Evolutionary conservation across 2,888 invertebrate species (phyloP).

Genomic region (Idaea aversata): DNA sequence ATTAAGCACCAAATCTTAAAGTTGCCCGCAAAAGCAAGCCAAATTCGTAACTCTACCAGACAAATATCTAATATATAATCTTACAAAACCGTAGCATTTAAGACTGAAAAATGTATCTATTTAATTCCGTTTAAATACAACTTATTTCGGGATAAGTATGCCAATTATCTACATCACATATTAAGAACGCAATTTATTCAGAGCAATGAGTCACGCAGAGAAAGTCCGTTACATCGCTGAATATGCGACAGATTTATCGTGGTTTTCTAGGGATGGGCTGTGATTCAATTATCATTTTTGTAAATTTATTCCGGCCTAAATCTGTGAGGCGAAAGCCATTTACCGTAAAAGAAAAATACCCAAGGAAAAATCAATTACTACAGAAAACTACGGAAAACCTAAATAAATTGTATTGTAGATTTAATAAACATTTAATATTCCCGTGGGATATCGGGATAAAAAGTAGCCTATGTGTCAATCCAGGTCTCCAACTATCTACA

Average conservation of each 20-base stretch:
- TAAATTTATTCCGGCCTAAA: not conserved
- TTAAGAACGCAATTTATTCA: conserved; percentile 75
- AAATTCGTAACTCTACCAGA: too few species aligned
- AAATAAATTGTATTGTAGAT: too few species aligned
- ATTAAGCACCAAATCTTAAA: too few species aligned
- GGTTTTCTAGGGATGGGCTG: conserved; percentile 54
- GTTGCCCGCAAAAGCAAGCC: too few species aligned
- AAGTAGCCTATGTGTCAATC: too few species aligned
- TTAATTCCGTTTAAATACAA: conserved; percentile 44
- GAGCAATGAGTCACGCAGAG: conserved; percentile 75
- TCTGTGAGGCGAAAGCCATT: not conserved
- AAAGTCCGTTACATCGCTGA: conserved; percentile 79
- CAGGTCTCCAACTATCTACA: too few species aligned
- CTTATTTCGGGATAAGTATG: conserved; percentile 70
- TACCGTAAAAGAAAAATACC: not conserved
- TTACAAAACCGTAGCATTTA: not conserved
- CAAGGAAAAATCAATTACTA: not conserved
- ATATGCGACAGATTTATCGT: conserved; percentile 80
- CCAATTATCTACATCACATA: conserved; percentile 77
- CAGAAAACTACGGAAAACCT: too few species aligned
- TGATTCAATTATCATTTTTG: conserved; percentile 7
- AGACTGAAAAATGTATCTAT: conserved; percentile 2
- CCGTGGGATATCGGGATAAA: too few species aligned
- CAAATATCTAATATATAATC: too few species aligned
- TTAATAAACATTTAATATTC: too few species aligned